Evolutionary conservation across 2,797 vertebrate species (phyloP), one percentile per base, ranked within the genome.

Genomic region (Rhabdophis nuchalis): DNA sequence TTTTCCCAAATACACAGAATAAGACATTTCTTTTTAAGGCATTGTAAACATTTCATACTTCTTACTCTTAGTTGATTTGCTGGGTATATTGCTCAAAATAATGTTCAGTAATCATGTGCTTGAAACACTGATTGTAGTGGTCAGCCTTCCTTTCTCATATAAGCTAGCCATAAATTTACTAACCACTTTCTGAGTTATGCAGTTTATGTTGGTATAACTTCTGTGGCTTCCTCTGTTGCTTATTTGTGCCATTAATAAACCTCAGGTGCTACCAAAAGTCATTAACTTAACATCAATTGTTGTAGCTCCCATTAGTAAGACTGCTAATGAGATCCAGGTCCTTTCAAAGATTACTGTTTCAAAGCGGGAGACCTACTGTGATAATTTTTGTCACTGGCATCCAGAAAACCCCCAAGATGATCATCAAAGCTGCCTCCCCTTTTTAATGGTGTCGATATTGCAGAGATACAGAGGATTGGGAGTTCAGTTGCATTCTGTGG

Each of bases 331-430:
- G 53, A 4, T 56, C 1, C 57, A 14, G 3, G 46, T 68, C 58
- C 8, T 11, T 0, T 0, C 57, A 32, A 36, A 85, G n/a, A 50
- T 57, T 12, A 41, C 25, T 25, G 3, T 36, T 18, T 36, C 32
- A 85, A 85, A 0, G 8, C 0, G 0, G 36, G 9, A 86, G 29
- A 16, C 86, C 77, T 41, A 46, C 23, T 82, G 77, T 82, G 77
- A 25, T 72, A 72, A 72, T 82, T 10, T 41, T 77, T 77, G 18
- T 82, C 20, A 82, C 77, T 82, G 77, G 41, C 10, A 13, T 25
- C 20, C 9, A 41, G 23, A 41, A 46, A 25, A 2, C 4, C 46
- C 46, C 46, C 20, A 82, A 46, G 4, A 82, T 72, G 27, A n/a
- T 68, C 20, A 82, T 41, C 20, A 82, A 82, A 82, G 77, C 77